Evolutionary conservation across 2,888 invertebrate species (phyloP), one percentile per base, ranked within the genome.

Genomic region (Cactoblastis cactorum): DNA sequence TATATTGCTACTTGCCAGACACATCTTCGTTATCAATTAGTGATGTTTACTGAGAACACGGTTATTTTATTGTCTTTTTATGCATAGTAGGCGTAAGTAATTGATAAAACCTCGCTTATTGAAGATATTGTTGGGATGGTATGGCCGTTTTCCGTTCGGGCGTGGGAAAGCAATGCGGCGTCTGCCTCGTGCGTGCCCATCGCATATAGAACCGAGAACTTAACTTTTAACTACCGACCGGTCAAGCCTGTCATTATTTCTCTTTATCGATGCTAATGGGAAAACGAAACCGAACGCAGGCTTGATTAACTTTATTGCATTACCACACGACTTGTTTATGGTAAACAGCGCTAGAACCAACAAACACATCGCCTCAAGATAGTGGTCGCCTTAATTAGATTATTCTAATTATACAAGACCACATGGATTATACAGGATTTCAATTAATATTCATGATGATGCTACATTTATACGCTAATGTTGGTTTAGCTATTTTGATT

Each of bases 101-200:
- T 61, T 59, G 61, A 56, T 66, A 63, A 70, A 71, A 71, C 72
- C 64, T 65, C 64, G 65, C 63, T 63, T 66, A 75, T 69, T 69
- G 74, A 75, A 75, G 70, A 75, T 77, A 74, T 71, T 74, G 60
- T 67, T 69, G 66, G 67, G 64, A 59, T 65, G 64, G 61, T 53
- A 56, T 55, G 55, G 67, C 68, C 63, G 67, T 74, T 76, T 77
- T 75, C 69, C 73, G 74, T 74, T 75, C 65, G 64, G 58, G 69
- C 83, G 85, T 85, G 85, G 83, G 85, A 85, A 84, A 74, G 76
- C 71, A 77, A 80, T 80, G 79, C 62, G 57, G 69, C 56, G 54
- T 62, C 61, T 61, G 55, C 66, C 60, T 53, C 54, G 32, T 41
- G 32, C 54, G 53, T 60, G 67, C 65, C 65, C 67, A 70, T 68